Conservation (phyloP, 2,888 invertebrate species). For the Hirtodrosophila duncani region DNA sequence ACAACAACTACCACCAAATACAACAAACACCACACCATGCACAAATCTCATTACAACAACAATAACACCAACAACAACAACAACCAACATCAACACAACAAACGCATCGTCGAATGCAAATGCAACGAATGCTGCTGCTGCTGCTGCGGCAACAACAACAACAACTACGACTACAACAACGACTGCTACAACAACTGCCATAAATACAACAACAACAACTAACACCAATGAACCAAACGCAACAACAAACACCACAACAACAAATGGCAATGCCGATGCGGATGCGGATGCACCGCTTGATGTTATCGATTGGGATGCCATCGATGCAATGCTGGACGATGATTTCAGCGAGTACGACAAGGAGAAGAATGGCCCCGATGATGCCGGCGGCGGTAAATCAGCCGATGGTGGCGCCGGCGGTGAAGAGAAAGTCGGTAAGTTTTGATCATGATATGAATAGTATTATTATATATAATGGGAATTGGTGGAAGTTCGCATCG, state of each 20-base stretch:
- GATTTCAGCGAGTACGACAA: slow-evolving; percentile 77
- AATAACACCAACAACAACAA: slow-evolving; percentile 77
- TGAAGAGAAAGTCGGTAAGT: slow-evolving; percentile 89
- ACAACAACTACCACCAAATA: slow-evolving; percentile 76
- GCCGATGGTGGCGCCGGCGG: slow-evolving; percentile 76
- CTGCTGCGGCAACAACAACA: slow-evolving; percentile 49
- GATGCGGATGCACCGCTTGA: slow-evolving; percentile 71
- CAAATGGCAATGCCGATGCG: slow-evolving; percentile 40
- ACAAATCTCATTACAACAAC: slow-evolving; percentile 70
- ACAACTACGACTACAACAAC: slow-evolving; percentile 66
- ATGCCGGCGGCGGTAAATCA: slow-evolving; percentile 69
- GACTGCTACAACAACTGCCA: slow-evolving; percentile 51
- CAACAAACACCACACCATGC: no score
- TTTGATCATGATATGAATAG: neutral
- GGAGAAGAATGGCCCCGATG: slow-evolving; percentile 73
- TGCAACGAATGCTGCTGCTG: slow-evolving; percentile 63
- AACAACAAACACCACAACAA: slow-evolving; percentile 44
- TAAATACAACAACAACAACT: slow-evolving; percentile 72
- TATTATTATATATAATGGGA: no score
- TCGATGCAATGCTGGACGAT: slow-evolving; percentile 76
- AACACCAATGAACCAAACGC: slow-evolving; percentile 74
- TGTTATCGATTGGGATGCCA: slow-evolving; percentile 76
- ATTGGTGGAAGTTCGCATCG: no score
- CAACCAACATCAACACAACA: slow-evolving; percentile 75
- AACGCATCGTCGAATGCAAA: slow-evolving; percentile 72